phyloP scores from a whole-genome alignment of 1,140 invertebrate species.

The Ceratoteleas bidentatus region DNA sequence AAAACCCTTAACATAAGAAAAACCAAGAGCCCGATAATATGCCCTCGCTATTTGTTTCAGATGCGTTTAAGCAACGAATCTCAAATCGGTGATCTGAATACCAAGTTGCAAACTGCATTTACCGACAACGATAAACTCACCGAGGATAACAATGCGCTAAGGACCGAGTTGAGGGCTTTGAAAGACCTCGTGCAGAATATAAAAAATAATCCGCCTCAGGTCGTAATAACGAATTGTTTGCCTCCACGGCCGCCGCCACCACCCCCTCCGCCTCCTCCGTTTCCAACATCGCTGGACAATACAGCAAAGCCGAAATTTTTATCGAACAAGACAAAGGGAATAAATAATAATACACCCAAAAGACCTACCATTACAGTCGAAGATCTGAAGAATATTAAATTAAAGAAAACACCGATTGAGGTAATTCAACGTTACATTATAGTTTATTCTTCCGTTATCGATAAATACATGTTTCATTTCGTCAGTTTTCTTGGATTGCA shows the following conservation, averaged over 20 bases:
- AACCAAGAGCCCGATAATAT: too few relatives aligned
- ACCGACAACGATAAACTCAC: not conserved
- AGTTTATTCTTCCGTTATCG: not conserved
- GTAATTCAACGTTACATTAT: slow-evolving; percentile 14
- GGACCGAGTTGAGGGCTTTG: slow-evolving; percentile 20
- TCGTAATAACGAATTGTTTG: not conserved
- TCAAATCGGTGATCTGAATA: too few relatives aligned
- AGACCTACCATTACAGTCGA: slow-evolving; percentile 75
- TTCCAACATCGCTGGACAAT: slow-evolving; percentile 6
- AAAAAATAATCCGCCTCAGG: slow-evolving; percentile 6
- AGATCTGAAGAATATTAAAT: slow-evolving; percentile 75
- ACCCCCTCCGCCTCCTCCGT: slow-evolving; percentile 52
- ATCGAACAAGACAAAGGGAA: slow-evolving; percentile 61
- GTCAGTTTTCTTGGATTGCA: too few relatives aligned
- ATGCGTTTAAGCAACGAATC: too few relatives aligned
- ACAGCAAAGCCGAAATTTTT: not conserved
- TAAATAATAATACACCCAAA: slow-evolving; percentile 46
- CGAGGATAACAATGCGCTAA: not conserved
- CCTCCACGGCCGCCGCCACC: slow-evolving; percentile 38
- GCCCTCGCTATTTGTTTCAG: too few relatives aligned
- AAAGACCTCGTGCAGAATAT: slow-evolving; percentile 16
- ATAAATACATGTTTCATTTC: slow-evolving; percentile 49
- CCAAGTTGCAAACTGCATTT: too few relatives aligned
- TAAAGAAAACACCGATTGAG: slow-evolving; percentile 72
- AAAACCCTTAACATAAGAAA: too few relatives aligned